Evolutionary conservation across 1,140 invertebrate genomes (phyloP).

Genomic region (Polypedilum vanderplanki): DNA sequence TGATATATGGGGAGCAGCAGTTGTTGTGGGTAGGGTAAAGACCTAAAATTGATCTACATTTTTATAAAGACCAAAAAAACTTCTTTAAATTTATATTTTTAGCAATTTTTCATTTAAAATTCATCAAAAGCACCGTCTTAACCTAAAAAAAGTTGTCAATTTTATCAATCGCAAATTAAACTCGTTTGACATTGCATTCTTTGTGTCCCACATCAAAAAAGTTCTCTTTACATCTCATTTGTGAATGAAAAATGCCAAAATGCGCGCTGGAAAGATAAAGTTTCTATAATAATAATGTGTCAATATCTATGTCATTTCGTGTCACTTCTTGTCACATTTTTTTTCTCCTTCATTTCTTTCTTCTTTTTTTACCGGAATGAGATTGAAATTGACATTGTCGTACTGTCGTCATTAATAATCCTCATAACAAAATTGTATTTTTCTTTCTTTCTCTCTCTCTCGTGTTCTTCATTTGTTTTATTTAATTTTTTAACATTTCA

Average conservation of each 20-base stretch:
- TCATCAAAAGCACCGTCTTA: too few species aligned
- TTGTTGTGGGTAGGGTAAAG: too few species aligned
- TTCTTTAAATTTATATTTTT: too few species aligned
- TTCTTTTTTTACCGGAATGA: not conserved
- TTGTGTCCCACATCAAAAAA: too few species aligned
- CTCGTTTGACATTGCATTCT: too few species aligned
- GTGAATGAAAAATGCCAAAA: not conserved
- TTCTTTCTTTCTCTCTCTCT: not conserved
- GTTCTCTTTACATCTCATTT: not conserved
- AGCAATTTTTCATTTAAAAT: too few species aligned
- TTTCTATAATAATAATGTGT: constrained; percentile 7
- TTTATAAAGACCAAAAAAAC: too few species aligned
- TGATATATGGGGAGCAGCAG: too few species aligned
- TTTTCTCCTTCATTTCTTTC: not conserved
- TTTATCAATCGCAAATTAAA: too few species aligned
- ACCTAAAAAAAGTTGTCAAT: too few species aligned
- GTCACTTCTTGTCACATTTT: constrained; percentile 12
- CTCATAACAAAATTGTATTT: constrained; percentile 4
- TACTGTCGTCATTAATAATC: constrained; percentile 18
- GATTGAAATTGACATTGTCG: not conserved
- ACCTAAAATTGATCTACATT: too few species aligned
- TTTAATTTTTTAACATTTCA: not conserved
- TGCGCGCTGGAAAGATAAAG: not conserved
- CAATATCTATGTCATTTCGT: constrained; percentile 18
- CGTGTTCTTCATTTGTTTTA: not conserved